Evolutionary conservation across 35 echinoderm and acorn worm species (phyloP), one percentile per base, ranked within the genome.

Genomic region (Stichopus chloronotus): DNA sequence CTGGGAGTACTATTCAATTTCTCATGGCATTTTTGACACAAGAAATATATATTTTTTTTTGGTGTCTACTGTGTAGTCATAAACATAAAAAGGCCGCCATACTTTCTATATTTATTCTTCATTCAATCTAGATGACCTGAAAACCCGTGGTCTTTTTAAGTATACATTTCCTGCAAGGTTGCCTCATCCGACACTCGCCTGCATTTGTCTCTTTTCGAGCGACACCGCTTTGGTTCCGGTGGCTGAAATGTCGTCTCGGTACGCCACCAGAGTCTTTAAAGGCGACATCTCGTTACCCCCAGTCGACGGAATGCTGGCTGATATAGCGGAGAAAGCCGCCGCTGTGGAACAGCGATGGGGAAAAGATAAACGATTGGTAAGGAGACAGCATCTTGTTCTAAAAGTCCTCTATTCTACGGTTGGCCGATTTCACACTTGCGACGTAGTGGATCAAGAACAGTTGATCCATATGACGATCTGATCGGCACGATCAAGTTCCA

Each of bases 141-240:
- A 79, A 79, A 79, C 77, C n/a, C 2, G 77, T 79, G 77, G n/a
- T 79, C 77, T 79, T 9, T 79, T 13, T n/a, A 79, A 79, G 43
- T 20, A 79, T n/a, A 5, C 5, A 9, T 25, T 79, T 79, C 77
- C 77, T 22, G 77, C 77, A 9, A 9, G 77, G n/a, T n/a, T 79
- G 9, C 77, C 77, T 52, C 77, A 20, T 52, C n/a, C 77, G 8
- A 79, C 77, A n/a, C 77, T 79, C 9, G 77, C 77, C 21, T 22
- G 21, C 43, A 79, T 79, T 5, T 9, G 77, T 22, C 77, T 79
- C 20, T 79, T 79, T 52, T n/a, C 77, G 9, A 22, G 9, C 77
- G 77, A 79, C n/a, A 25, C 77, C 77, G 77, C 21, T 13, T 52
- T 79, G 9, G 43, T 52, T 5, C 77, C 77, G n/a, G 43, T 20